These are phyloP conservation scores for Acomys russatus DNA, from an alignment of 2,797 vertebrate species.

Conservation along the genomic window DNA sequence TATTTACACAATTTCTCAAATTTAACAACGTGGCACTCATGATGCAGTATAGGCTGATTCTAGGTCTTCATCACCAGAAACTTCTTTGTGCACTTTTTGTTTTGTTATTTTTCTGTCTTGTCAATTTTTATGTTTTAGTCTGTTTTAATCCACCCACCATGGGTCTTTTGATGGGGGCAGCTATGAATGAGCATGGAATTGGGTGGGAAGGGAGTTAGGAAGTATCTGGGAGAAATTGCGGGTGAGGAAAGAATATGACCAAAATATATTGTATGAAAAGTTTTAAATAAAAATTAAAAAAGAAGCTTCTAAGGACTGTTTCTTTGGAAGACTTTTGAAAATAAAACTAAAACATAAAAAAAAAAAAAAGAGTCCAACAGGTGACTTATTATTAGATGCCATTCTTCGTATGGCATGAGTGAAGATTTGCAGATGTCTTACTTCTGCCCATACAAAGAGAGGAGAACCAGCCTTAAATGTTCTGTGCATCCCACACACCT, in stretches of 20 bases:
- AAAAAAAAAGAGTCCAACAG: too few relatives aligned
- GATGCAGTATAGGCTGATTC: not conserved
- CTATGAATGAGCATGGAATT: not conserved
- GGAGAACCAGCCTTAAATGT: too few relatives aligned
- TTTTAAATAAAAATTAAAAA: not conserved
- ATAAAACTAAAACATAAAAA: not conserved
- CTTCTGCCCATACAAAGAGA: too few relatives aligned
- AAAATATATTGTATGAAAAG: not conserved
- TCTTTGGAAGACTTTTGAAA: not conserved
- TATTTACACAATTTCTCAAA: constrained; percentile 4
- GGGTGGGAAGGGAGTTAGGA: not conserved
- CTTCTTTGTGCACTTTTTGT: not conserved
- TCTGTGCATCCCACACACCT: too few relatives aligned
- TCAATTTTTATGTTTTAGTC: not conserved
- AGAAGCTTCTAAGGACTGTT: not conserved
- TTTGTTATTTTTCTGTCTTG: not conserved
- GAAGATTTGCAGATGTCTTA: too few relatives aligned
- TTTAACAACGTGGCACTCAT: not conserved
- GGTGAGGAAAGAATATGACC: too few relatives aligned
- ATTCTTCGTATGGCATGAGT: too few relatives aligned
- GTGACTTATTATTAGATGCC: too few relatives aligned
- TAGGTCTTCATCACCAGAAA: not conserved
- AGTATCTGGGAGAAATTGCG: not conserved
- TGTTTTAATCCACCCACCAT: not conserved
- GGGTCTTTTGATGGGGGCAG: not conserved